Evolutionary conservation across 1,140 invertebrate genomes (phyloP), one percentile per base, ranked within the genome.

Genomic region (Lysiphlebus fabarum): DNA sequence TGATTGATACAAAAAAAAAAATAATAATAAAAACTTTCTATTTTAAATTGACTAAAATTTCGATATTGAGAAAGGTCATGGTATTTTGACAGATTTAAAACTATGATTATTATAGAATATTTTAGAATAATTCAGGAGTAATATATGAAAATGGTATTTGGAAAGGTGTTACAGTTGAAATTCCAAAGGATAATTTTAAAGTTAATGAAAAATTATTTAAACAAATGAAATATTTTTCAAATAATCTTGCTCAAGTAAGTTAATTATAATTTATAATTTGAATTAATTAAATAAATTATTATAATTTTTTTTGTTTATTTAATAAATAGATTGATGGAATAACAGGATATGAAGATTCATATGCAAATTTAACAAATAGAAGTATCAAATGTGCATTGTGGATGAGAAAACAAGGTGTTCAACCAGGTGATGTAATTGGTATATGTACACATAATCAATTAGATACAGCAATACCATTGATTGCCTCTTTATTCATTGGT

Each of bases 401-500:
- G 61, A 48, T 83, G 38, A 65, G 71, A 37, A 65, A 67, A 11
- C 59, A 74, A 9, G 78, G 78, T 0, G 56, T 81, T 6, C 62
- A 68, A 17, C 69, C 71, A 1, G 74, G 72, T 1, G 81, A 82
- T 45, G 70, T 81, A 0, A 56, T 82, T 1, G 67, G 75, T 1
- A 42, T 81, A 6, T 77, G 77, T 7, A 75, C 77, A 0, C 66
- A 64, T 10, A 82, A 82, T 58, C 76, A 78, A 40, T 45, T 80
- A 7, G 74, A 82, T 47, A 62, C 73, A 12, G 65, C 71, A 14
- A 73, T 82, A 50, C 80, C 81, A 0, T 73, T 74, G 17, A 69
- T 79, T 14, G 77, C 79, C 5, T 69, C 74, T 3, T 64, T 82
- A 5, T 72, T 75, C 36, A 72, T 81, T 9, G 82, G 82, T 7